These are phyloP conservation scores for Drosophila parabipectinata DNA, from an alignment of 1,140 invertebrate species.

Conservation along the genomic window DNA sequence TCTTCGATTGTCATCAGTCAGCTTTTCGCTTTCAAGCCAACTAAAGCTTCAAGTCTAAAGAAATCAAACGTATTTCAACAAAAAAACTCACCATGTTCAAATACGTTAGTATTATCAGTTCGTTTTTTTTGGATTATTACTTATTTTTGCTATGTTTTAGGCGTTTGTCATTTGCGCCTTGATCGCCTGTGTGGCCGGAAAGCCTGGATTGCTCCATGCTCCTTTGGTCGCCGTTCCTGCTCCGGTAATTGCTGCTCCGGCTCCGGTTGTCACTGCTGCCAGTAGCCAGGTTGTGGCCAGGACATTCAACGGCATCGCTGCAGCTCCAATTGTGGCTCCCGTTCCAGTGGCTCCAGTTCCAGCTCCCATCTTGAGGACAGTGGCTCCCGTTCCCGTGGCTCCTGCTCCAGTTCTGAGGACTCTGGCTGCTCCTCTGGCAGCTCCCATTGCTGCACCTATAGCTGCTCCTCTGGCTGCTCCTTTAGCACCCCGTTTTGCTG, in stretches of 20 bases:
- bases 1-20: constrained; percentile 58
- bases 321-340: constrained; percentile 66
- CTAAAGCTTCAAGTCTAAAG: constrained; percentile 29
- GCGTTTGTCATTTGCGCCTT: constrained; percentile 72
- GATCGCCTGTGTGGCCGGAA: constrained; percentile 80
- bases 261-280: constrained; percentile 83
- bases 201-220: constrained; percentile 73
- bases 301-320: constrained; percentile 84
- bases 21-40: constrained; percentile 45
- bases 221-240: constrained; percentile 61
- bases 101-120: constrained; percentile 62
- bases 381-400: constrained; percentile 31
- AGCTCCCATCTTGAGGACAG: constrained; percentile 12
- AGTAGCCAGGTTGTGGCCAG: constrained; percentile 85
- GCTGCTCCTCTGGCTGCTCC: constrained; percentile 53
- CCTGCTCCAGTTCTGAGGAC: constrained; percentile 48
- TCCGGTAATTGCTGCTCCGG: constrained; percentile 63
- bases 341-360: constrained; percentile 42
- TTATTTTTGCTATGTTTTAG: constrained; percentile 18
- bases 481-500: constrained; percentile 32
- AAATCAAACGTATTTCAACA: constrained; percentile 8
- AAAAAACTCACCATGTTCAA: constrained; percentile 69
- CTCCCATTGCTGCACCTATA: constrained; percentile 27
- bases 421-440: constrained; percentile 49
- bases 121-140: neutral